Evolutionary conservation across 2,797 vertebrate genomes (phyloP).

Genomic region (Darevskia nairensis): DNA sequence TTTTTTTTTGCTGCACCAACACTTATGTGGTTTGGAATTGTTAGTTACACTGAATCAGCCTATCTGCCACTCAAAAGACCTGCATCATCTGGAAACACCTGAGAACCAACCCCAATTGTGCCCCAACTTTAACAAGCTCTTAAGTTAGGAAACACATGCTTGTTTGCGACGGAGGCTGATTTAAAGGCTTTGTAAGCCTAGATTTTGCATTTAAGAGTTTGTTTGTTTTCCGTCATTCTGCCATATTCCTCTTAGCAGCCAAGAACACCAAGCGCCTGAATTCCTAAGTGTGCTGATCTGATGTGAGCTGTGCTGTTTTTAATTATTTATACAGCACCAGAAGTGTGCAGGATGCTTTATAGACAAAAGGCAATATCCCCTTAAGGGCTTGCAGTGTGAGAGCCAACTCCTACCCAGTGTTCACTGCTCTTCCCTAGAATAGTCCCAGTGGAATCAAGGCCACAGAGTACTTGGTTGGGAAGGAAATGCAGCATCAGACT

Average conservation of each 20-base stretch:
- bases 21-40: background rate
- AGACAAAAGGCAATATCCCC: slow-evolving; percentile 61
- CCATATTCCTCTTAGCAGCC: slow-evolving; percentile 50
- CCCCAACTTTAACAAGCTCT: background rate
- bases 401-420: slow-evolving; percentile 42
- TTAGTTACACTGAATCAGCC: background rate
- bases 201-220: slow-evolving; percentile 33
- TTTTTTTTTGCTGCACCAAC: background rate
- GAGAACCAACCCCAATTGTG: background rate
- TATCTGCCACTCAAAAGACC: background rate
- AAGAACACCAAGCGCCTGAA: slow-evolving; percentile 40
- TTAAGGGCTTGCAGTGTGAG: slow-evolving; percentile 56
- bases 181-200: slow-evolving; percentile 42
- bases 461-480: slow-evolving; percentile 55
- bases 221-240: slow-evolving; percentile 45
- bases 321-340: slow-evolving; percentile 60
- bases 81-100: background rate
- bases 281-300: slow-evolving; percentile 47
- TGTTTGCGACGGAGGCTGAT: background rate
- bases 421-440: slow-evolving; percentile 27
- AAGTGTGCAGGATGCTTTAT: slow-evolving; percentile 57
- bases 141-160: background rate
- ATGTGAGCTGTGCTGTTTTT: slow-evolving; percentile 61
- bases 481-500: slow-evolving; percentile 58
- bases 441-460: slow-evolving; percentile 46